These are phyloP conservation scores for Ceratosolen solmsi DNA, from an alignment of 1,140 invertebrate species.

Conservation along the genomic window DNA sequence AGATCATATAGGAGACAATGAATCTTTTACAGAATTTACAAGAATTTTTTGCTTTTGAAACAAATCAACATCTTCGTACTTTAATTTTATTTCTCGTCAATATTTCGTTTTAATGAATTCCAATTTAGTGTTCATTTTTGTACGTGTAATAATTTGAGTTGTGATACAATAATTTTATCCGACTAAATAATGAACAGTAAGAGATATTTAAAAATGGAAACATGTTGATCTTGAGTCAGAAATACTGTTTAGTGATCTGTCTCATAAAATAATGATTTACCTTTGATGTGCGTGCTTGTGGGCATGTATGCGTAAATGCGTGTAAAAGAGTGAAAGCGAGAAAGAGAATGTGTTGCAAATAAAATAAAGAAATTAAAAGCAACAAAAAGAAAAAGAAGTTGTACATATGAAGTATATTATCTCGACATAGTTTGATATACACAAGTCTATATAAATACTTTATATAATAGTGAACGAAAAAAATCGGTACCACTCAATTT, in stretches of 20 bases:
- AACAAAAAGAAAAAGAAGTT: constrained; percentile 61
- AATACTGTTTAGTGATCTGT: constrained; percentile 52
- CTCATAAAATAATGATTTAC: constrained; percentile 56
- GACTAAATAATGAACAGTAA: constrained; percentile 52
- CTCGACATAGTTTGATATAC: constrained; percentile 71
- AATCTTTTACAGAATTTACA: constrained; percentile 56
- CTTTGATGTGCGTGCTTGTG: constrained; percentile 53
- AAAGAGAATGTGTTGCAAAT: constrained; percentile 35
- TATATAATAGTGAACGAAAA: constrained; percentile 65
- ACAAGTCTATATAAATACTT: constrained; percentile 72
- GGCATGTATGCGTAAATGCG: constrained; percentile 34
- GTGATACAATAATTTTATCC: constrained; percentile 62
- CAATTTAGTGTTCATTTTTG: constrained; percentile 64
- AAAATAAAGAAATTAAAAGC: constrained; percentile 51
- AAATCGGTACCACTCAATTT: constrained; percentile 68
- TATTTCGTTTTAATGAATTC: constrained; percentile 57
- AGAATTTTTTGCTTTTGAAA: constrained; percentile 48
- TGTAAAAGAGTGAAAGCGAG: constrained; percentile 9
- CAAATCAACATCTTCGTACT: constrained; percentile 40
- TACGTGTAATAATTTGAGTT: constrained; percentile 63
- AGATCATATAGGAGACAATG: constrained; percentile 46
- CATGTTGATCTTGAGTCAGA: constrained; percentile 50
- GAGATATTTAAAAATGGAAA: constrained; percentile 48
- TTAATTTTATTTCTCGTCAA: constrained; percentile 45
- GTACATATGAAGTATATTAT: constrained; percentile 70